phyloP scores from a whole-genome alignment of 2,888 invertebrate genomes.

The Anarsia innoxiella region DNA sequence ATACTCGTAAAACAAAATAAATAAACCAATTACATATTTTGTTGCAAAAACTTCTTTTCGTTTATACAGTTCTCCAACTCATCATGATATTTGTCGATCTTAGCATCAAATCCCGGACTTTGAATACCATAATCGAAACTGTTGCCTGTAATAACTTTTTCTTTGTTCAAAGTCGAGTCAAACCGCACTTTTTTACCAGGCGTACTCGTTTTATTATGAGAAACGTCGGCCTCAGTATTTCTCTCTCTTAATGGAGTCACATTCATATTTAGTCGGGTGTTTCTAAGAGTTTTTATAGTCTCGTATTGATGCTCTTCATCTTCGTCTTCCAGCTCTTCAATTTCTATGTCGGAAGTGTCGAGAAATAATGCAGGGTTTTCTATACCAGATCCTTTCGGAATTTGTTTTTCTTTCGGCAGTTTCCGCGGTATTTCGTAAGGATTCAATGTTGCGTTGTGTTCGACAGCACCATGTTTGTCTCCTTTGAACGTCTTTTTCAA shows the following conservation, averaged over 20 bases:
- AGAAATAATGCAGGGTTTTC: conserved; percentile 62
- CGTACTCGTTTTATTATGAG: conserved; percentile 48
- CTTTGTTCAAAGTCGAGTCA: conserved; percentile 63
- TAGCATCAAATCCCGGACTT: conserved; percentile 63
- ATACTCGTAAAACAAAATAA: too few species aligned
- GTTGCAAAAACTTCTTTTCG: conserved; percentile 62
- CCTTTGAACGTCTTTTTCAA: conserved; percentile 61
- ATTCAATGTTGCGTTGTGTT: conserved; percentile 43
- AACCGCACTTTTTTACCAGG: conserved; percentile 66
- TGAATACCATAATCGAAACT: conserved; percentile 62
- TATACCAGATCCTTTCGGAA: conserved; percentile 51
- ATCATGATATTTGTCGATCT: conserved; percentile 68
- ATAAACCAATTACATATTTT: conserved; percentile 66
- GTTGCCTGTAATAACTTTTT: conserved; percentile 66
- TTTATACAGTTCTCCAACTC: conserved; percentile 70
- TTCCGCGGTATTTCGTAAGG: conserved; percentile 69
- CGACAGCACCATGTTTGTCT: conserved; percentile 38
- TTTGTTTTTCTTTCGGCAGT: conserved; percentile 40
- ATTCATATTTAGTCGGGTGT: conserved; percentile 59
- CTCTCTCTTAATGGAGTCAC: conserved; percentile 57
- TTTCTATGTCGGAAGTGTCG: conserved; percentile 64
- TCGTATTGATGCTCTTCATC: conserved; percentile 60
- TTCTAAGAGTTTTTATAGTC: conserved; percentile 58
- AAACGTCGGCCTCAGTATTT: conserved; percentile 39
- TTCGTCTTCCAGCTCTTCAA: conserved; percentile 47